phyloP scores from a whole-genome alignment of 1,140 invertebrate species.

The Ylistrum balloti region DNA sequence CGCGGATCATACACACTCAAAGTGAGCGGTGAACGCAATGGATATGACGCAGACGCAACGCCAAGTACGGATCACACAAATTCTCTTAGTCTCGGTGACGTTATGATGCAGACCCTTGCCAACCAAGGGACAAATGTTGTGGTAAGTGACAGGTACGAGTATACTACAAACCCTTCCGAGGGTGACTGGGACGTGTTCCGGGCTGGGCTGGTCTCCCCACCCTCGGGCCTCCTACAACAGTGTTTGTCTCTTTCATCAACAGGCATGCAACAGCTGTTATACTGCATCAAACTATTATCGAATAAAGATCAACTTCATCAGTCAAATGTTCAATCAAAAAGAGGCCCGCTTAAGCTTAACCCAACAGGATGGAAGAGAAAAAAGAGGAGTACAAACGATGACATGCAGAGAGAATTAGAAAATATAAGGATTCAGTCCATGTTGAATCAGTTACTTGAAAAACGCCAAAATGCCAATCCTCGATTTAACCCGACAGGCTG shows the following conservation, averaged over 20 bases:
- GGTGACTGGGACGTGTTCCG: not conserved
- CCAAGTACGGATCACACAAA: not conserved
- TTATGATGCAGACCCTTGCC: not conserved
- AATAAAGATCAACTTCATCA: not conserved
- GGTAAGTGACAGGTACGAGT: not conserved
- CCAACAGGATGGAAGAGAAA: not conserved
- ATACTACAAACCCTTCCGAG: not conserved
- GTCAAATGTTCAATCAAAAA: not conserved
- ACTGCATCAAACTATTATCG: not conserved
- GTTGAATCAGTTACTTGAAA: not conserved
- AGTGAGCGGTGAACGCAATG: not conserved
- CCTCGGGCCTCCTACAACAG: not conserved
- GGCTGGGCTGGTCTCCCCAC: not conserved
- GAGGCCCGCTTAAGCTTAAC: slow-evolving; percentile 9
- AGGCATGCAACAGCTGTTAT: slow-evolving; percentile 13
- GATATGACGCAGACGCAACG: not conserved
- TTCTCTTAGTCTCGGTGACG: not conserved
- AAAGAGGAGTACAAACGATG: slow-evolving; percentile 5
- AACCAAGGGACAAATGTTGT: slow-evolving; percentile 6
- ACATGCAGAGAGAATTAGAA: not conserved
- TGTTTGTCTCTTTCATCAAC: not conserved
- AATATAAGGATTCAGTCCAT: not conserved
- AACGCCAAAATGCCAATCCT: not conserved
- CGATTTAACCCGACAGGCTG: not conserved
- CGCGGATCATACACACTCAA: not conserved